Evolutionary conservation across 2,888 invertebrate species (phyloP).

Genomic region (Marasmarcha lunaedactyla): DNA sequence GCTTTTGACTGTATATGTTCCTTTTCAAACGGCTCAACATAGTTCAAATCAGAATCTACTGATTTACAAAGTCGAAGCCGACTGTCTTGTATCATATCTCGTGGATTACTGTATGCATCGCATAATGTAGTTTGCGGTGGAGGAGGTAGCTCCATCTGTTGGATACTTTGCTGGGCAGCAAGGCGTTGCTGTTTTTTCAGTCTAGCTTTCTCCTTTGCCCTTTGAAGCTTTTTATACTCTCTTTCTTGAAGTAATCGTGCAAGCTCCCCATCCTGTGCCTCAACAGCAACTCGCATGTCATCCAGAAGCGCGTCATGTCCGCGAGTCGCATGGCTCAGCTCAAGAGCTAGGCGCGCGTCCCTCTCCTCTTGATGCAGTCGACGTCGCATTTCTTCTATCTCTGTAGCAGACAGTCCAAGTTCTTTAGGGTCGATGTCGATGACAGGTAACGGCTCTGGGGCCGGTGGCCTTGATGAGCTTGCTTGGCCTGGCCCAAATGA

Average conservation of each 20-base stretch:
- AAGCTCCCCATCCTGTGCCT: conserved; percentile 59
- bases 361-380: conserved; percentile 55
- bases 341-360: conserved; percentile 49
- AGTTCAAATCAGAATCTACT: conserved; percentile 59
- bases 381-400: conserved; percentile 47
- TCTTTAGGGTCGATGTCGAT: conserved; percentile 40
- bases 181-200: conserved; percentile 52
- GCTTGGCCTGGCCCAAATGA: conserved; percentile 39
- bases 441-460: conserved; percentile 13
- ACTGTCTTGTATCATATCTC: conserved; percentile 50
- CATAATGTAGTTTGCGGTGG: conserved; percentile 40
- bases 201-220: conserved; percentile 57
- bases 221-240: conserved; percentile 57
- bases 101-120: conserved; percentile 60
- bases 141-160: conserved; percentile 12
- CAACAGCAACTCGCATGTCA: conserved; percentile 60
- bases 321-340: conserved; percentile 46
- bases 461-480: conserved; percentile 21
- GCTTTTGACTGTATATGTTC: conserved; percentile 60
- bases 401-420: conserved; percentile 45
- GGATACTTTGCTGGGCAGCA: conserved; percentile 24
- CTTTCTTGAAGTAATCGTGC: conserved; percentile 54
- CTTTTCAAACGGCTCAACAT: conserved; percentile 63
- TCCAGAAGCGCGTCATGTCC: conserved; percentile 45
- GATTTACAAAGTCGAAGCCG: conserved; percentile 53